phyloP scores from a whole-genome alignment of 2,888 invertebrate genomes.

The Maniola hyperantus region DNA sequence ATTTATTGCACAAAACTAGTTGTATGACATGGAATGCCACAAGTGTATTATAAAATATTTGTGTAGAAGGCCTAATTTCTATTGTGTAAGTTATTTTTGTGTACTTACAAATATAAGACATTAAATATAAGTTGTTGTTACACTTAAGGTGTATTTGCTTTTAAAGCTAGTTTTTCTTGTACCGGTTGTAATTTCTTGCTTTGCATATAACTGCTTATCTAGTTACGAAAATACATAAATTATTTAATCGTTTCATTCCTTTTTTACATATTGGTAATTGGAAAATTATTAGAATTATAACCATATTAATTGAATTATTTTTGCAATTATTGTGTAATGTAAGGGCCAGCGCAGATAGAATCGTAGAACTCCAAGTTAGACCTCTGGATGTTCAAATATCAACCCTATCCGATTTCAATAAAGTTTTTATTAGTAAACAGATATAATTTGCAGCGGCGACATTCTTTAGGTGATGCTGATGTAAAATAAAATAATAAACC shows the following conservation, averaged over 20 bases:
- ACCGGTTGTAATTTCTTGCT: not conserved
- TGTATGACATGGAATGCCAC: slow-evolving; percentile 12
- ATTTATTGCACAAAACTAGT: slow-evolving; percentile 54
- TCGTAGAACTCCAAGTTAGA: no score
- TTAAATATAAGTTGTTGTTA: slow-evolving; percentile 13
- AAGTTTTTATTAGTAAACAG: no score
- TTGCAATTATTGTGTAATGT: slow-evolving; percentile 22
- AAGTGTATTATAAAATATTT: slow-evolving; percentile 19
- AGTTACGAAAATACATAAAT: not conserved
- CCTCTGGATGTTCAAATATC: no score
- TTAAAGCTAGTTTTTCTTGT: slow-evolving; percentile 1
- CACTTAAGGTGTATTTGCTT: slow-evolving; percentile 12
- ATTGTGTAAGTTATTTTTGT: slow-evolving; percentile 7
- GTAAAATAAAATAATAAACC: no score
- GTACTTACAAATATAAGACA: slow-evolving; percentile 4
- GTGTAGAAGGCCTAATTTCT: slow-evolving; percentile 32
- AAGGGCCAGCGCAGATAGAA: not conserved
- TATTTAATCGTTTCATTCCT: not conserved
- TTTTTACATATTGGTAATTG: slow-evolving; percentile 1
- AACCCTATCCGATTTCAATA: no score
- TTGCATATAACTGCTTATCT: slow-evolving; percentile 19
- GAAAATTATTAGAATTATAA: slow-evolving; percentile 1
- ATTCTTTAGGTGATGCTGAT: no score
- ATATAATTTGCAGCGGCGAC: no score
- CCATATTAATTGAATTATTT: slow-evolving; percentile 11